Conservation (phyloP, 1,140 invertebrate species). For the Trachymyrmex septentrionalis region DNA sequence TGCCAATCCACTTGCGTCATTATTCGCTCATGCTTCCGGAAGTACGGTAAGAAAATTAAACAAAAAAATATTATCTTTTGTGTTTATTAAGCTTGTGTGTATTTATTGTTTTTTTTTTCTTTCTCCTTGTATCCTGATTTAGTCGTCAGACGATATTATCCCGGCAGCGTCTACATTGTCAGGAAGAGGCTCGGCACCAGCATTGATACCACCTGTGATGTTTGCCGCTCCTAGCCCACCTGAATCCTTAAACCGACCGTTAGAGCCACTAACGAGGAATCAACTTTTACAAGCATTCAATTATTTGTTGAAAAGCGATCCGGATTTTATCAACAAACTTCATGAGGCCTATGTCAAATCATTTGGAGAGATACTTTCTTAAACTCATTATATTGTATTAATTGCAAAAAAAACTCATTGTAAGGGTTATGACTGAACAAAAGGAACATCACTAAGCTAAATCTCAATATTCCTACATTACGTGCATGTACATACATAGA, state of each 20-base stretch:
- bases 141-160: slow-evolving; percentile 80
- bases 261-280: slow-evolving; percentile 93
- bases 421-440: slow-evolving; percentile 72
- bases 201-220: slow-evolving; percentile 94
- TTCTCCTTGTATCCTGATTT: slow-evolving; percentile 11
- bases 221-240: slow-evolving; percentile 88
- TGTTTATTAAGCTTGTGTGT: background rate
- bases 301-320: slow-evolving; percentile 95
- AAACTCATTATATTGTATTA: slow-evolving; percentile 64
- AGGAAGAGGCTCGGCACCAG: slow-evolving; percentile 87
- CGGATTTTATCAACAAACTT: slow-evolving; percentile 94
- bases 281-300: slow-evolving; percentile 95
- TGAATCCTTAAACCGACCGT: slow-evolving; percentile 82
- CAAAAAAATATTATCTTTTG: background rate
- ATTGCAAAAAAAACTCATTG: slow-evolving; percentile 49
- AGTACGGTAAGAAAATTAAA: slow-evolving; percentile 58
- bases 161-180: slow-evolving; percentile 73
- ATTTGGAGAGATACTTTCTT: slow-evolving; percentile 91
- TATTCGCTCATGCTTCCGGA: slow-evolving; percentile 77
- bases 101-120: slow-evolving; percentile 50
- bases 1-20: slow-evolving; percentile 77
- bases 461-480: slow-evolving; percentile 66
- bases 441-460: slow-evolving; percentile 45
- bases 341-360: slow-evolving; percentile 96
- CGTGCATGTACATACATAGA: slow-evolving; percentile 59